phyloP scores from a whole-genome alignment of 2,888 invertebrate species.

The Macrosoma leucophasiata region DNA sequence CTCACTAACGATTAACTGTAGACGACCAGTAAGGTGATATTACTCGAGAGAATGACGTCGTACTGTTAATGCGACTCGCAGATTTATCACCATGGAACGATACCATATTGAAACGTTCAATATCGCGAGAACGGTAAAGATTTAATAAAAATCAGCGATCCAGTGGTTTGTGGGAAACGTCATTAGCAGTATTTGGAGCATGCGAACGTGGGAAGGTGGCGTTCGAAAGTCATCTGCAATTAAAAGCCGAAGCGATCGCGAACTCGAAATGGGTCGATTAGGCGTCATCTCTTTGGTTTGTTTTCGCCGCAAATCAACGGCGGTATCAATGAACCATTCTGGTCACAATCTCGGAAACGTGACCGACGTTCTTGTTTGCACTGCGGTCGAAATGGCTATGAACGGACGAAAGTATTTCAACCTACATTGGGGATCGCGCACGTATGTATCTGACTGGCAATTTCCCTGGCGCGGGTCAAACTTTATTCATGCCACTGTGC shows the following conservation, averaged over 20 bases:
- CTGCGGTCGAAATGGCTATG: slow-evolving; percentile 56
- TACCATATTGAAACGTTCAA: slow-evolving; percentile 10
- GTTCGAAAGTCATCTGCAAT: slow-evolving; percentile 40
- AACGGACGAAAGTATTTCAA: slow-evolving; percentile 64
- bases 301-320: slow-evolving; percentile 40
- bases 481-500: slow-evolving; percentile 58
- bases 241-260: slow-evolving; percentile 40
- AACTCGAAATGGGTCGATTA: slow-evolving; percentile 39
- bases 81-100: slow-evolving; percentile 31
- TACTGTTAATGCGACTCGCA: slow-evolving; percentile 35
- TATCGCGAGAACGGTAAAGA: slow-evolving; percentile 17
- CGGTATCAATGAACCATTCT: slow-evolving; percentile 41
- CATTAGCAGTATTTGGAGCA: slow-evolving; percentile 56
- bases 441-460: slow-evolving; percentile 56
- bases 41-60: slow-evolving; percentile 31
- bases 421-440: slow-evolving; percentile 55
- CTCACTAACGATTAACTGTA: slow-evolving; percentile 47
- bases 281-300: slow-evolving; percentile 19
- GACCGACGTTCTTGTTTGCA: slow-evolving; percentile 60
- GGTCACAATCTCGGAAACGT: slow-evolving; percentile 52
- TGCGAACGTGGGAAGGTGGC: slow-evolving; percentile 59
- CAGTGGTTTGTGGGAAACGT: slow-evolving; percentile 31
- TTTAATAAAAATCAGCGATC: slow-evolving; percentile 26
- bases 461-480: slow-evolving; percentile 50
- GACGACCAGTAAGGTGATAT: slow-evolving; percentile 29